phyloP scores from a whole-genome alignment of 2,888 invertebrate species.

The Drosophila mercatorum region DNA sequence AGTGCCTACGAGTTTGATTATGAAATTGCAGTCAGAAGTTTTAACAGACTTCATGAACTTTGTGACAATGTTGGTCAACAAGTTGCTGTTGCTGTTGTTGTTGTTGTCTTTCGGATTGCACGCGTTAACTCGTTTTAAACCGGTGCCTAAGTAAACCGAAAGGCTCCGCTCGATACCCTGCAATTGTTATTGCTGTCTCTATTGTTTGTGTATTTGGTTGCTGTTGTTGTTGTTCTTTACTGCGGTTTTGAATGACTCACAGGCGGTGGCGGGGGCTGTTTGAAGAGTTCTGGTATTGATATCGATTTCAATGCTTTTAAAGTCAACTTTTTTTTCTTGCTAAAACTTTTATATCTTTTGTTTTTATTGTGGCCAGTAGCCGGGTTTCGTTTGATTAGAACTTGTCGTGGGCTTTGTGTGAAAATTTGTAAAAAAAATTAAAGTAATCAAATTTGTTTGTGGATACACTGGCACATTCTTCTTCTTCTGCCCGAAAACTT shows the following conservation, averaged over 20 bases:
- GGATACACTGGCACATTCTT: constrained; percentile 65
- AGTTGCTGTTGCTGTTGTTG: constrained; percentile 24
- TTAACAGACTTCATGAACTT: constrained; percentile 39
- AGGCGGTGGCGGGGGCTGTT: constrained; percentile 16
- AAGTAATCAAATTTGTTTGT: constrained; percentile 41
- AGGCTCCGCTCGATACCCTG: constrained; percentile 32
- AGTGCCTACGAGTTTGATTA: constrained; percentile 70
- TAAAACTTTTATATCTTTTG: constrained; percentile 28
- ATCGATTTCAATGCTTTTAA: constrained; percentile 58
- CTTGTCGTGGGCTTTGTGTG: constrained; percentile 39
- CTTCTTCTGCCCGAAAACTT: constrained; percentile 24
- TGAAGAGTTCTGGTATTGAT: constrained; percentile 59
- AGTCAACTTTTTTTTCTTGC: constrained; percentile 43
- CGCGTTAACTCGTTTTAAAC: constrained; percentile 64
- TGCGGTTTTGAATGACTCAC: constrained; percentile 49
- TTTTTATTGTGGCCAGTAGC: constrained; percentile 20
- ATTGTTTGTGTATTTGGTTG: constrained; percentile 56
- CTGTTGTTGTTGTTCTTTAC: constrained; percentile 26
- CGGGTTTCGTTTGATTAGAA: constrained; percentile 52
- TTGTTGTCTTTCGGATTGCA: constrained; percentile 17
- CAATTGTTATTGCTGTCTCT: constrained; percentile 15
- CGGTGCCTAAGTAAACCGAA: constrained; percentile 22
- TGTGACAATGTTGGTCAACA: constrained; percentile 45
- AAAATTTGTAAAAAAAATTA: constrained; percentile 41
- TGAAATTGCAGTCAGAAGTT: constrained; percentile 52